Conservation (phyloP, 64 coral and sea anemone species). For the Porites lutea region DNA sequence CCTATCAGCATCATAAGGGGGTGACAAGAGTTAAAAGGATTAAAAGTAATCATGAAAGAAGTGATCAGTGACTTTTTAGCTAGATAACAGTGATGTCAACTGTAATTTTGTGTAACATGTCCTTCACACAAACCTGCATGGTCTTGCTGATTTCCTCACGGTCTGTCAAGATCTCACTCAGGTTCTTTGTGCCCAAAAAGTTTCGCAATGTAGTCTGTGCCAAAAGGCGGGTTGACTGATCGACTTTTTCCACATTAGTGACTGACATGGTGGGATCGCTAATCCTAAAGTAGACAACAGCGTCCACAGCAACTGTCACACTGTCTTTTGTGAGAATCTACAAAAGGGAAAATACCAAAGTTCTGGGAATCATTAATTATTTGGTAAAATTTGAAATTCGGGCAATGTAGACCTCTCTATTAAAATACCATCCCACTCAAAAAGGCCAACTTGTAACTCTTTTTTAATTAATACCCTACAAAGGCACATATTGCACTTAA, state of each 20-base stretch:
- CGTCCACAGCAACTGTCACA: slow-evolving; percentile 87
- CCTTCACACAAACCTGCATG: slow-evolving; percentile 42
- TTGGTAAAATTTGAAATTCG: no score
- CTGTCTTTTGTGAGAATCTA: slow-evolving; percentile 89
- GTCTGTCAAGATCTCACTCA: slow-evolving; percentile 62
- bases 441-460: no score
- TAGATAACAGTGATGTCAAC: background rate
- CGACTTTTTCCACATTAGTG: slow-evolving; percentile 75
- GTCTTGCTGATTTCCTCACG: slow-evolving; percentile 54
- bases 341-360: background rate
- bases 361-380: no score
- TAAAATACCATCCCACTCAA: no score
- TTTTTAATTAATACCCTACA: no score
- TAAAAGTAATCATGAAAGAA: no score
- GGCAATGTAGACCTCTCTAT: no score
- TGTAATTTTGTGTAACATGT: background rate
- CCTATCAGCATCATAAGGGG: no score
- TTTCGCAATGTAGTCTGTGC: slow-evolving; percentile 81
- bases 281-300: slow-evolving; percentile 84
- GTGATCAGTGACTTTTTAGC: background rate
- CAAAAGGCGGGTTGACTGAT: slow-evolving; percentile 67
- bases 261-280: slow-evolving; percentile 77
- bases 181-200: slow-evolving; percentile 56
- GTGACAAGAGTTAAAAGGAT: no score
- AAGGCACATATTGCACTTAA: no score